These are phyloP conservation scores for Spinus pinus DNA, from an alignment of 2,797 vertebrate species.

Conservation along the genomic window DNA sequence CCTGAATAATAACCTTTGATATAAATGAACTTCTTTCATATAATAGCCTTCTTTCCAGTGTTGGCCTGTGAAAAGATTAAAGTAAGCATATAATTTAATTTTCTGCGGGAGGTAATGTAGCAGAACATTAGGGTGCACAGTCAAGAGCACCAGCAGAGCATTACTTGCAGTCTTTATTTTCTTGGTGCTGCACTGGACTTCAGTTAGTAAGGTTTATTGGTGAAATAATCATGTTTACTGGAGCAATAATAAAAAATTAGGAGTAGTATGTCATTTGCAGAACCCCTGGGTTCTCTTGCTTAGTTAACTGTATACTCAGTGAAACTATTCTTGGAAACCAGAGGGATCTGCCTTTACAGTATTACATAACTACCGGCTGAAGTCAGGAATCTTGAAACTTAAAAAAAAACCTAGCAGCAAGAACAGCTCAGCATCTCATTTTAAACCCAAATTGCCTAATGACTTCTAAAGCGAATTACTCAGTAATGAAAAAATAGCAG, in stretches of 20 bases:
- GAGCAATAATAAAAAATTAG: neutral
- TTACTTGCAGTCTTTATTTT: neutral
- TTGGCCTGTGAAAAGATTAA: constrained; percentile 21
- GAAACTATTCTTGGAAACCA: constrained; percentile 26
- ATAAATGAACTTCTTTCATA: neutral
- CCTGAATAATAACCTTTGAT: constrained; percentile 15
- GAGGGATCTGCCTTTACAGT: neutral
- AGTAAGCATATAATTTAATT: constrained; percentile 34
- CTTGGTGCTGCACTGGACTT: neutral
- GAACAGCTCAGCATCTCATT: neutral
- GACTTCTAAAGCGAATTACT: constrained; percentile 10
- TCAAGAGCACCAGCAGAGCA: neutral
- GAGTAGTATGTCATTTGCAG: neutral
- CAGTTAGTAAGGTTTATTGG: neutral
- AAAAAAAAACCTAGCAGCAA: neutral
- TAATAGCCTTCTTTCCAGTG: neutral
- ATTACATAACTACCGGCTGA: neutral
- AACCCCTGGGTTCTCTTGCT: neutral
- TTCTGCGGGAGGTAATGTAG: constrained; percentile 2
- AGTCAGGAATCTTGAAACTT: neutral
- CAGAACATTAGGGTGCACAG: neutral
- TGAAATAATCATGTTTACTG: neutral
- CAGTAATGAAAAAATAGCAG: constrained; percentile 8
- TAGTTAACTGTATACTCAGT: neutral
- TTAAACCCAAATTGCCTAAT: constrained; percentile 19